phyloP scores from a whole-genome alignment of 2,113 vertebrate genomes.

The Capricornis sumatraensis region DNA sequence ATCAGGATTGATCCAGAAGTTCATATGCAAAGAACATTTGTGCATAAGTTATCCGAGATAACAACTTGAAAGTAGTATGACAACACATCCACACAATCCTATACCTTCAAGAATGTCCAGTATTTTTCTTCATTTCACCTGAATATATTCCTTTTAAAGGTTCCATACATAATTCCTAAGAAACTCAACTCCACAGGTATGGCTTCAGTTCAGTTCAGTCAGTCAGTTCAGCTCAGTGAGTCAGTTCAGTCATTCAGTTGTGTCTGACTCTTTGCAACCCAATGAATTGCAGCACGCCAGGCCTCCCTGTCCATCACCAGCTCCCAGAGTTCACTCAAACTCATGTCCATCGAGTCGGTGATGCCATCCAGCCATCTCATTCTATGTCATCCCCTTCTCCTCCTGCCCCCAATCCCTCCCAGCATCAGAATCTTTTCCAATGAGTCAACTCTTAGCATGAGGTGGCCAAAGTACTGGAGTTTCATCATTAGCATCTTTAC shows the following conservation, averaged over 20 bases:
- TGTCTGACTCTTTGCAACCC: too few relatives aligned
- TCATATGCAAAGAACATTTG: background rate
- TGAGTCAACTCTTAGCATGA: too few relatives aligned
- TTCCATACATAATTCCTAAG: background rate
- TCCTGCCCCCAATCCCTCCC: too few relatives aligned
- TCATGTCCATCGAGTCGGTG: rapidly evolving
- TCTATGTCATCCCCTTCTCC: too few relatives aligned
- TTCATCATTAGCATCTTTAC: too few relatives aligned
- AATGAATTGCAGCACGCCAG: rapidly evolving
- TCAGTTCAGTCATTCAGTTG: too few relatives aligned
- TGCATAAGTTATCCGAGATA: background rate
- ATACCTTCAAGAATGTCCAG: background rate
- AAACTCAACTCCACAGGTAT: background rate
- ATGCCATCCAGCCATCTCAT: too few relatives aligned
- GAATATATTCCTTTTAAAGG: background rate
- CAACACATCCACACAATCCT: background rate
- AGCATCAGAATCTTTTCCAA: too few relatives aligned
- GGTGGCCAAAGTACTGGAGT: too few relatives aligned
- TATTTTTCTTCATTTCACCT: background rate
- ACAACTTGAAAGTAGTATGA: background rate
- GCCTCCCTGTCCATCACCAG: too few relatives aligned
- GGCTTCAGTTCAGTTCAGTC: background rate
- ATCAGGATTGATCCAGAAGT: rapidly evolving
- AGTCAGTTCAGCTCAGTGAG: too few relatives aligned
- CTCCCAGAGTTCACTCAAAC: too few relatives aligned